These are phyloP conservation scores for Stramonita haemastoma DNA, from an alignment of 2,888 invertebrate species.

Conservation along the genomic window DNA sequence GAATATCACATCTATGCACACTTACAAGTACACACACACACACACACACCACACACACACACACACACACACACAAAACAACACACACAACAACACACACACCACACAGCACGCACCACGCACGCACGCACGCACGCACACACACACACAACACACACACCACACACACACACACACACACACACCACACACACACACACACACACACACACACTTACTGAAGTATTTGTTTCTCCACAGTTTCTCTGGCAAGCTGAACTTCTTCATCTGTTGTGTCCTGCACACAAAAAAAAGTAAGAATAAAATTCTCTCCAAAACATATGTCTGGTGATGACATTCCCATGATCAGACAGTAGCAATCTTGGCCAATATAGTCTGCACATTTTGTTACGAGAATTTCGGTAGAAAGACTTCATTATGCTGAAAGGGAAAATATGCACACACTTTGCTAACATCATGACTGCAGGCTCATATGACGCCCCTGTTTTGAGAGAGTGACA, in stretches of 20 bases:
- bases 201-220: conserved; percentile 67
- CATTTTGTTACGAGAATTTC: too few relatives aligned
- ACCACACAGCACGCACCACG: background rate
- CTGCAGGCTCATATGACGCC: too few relatives aligned
- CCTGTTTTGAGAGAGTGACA: too few relatives aligned
- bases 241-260: conserved; percentile 79
- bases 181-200: conserved; percentile 46
- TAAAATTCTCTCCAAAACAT: too few relatives aligned
- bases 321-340: too few relatives aligned
- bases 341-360: too few relatives aligned
- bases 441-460: too few relatives aligned
- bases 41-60: background rate
- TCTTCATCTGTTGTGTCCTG: conserved; percentile 88
- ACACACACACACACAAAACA: background rate
- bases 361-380: too few relatives aligned
- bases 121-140: background rate
- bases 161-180: background rate
- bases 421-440: too few relatives aligned
- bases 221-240: conserved; percentile 72
- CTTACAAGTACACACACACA: background rate
- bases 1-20: background rate
- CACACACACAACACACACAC: background rate
- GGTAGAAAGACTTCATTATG: too few relatives aligned
- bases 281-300: conserved; percentile 7
- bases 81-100: background rate